phyloP scores from a whole-genome alignment of 2,113 vertebrate species.

The Xiphophorus couchianus region DNA sequence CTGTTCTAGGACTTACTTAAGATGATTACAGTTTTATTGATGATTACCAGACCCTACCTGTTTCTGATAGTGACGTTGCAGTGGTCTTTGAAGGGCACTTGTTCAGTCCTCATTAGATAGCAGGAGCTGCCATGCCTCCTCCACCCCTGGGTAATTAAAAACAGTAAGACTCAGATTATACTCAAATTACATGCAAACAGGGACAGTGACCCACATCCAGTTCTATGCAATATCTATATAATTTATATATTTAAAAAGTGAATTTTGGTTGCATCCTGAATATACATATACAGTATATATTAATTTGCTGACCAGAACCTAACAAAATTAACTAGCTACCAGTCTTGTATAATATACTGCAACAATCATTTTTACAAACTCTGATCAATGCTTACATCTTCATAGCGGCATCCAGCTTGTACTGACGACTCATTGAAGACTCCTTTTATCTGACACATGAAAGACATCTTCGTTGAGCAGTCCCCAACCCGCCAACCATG shows the following conservation, averaged over 20 bases:
- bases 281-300: not conserved
- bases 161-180: not conserved
- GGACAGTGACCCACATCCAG: not conserved
- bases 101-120: constrained; percentile 81
- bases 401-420: constrained; percentile 75
- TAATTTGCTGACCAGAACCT: not conserved
- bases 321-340: not conserved
- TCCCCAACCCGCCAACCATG: constrained; percentile 85
- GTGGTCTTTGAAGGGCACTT: constrained; percentile 84
- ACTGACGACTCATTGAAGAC: constrained; percentile 71
- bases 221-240: not conserved
- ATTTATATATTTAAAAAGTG: not conserved
- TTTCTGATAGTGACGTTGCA: constrained; percentile 90
- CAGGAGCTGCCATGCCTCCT: constrained; percentile 89
- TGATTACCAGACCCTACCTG: constrained; percentile 77
- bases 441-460: constrained; percentile 90
- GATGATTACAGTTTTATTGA: not conserved
- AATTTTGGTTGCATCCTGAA: not conserved
- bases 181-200: not conserved
- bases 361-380: not conserved
- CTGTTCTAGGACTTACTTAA: too few species aligned
- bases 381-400: constrained; percentile 78
- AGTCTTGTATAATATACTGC: too few species aligned
- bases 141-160: constrained; percentile 83
- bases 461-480: constrained; percentile 82